These are phyloP conservation scores for Plebejus argus DNA, from an alignment of 2,888 invertebrate species.

Conservation along the genomic window DNA sequence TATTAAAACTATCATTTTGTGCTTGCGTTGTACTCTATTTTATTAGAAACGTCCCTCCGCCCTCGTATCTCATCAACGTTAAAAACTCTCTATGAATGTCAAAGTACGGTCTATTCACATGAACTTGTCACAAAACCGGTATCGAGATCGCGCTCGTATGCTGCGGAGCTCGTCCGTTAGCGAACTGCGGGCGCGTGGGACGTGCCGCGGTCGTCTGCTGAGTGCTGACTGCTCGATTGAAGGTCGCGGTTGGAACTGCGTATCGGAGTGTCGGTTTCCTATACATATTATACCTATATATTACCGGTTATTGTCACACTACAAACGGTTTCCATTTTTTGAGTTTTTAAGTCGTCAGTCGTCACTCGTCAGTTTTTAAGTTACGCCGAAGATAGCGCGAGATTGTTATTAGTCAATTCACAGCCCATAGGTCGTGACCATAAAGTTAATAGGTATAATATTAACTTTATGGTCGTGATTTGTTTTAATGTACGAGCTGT, in stretches of 20 bases:
- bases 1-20: constrained; percentile 38
- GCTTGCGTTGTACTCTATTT: not conserved
- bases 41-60: not conserved
- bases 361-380: not conserved
- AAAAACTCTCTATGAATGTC: no score
- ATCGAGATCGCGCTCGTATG: not conserved
- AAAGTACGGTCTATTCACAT: not conserved
- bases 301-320: not conserved
- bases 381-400: not conserved
- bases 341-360: not conserved
- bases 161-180: not conserved
- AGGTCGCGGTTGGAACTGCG: not conserved
- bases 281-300: not conserved
- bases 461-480: no score
- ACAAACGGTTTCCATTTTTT: not conserved
- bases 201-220: not conserved
- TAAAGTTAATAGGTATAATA: no score
- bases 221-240: not conserved
- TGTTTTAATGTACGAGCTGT: no score
- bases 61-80: not conserved
- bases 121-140: not conserved
- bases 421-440: not conserved
- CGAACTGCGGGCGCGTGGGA: not conserved
- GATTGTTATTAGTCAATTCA: not conserved
- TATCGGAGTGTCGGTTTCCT: not conserved